phyloP scores from a whole-genome alignment of 1,140 invertebrate species.

The Dreissena polymorpha region DNA sequence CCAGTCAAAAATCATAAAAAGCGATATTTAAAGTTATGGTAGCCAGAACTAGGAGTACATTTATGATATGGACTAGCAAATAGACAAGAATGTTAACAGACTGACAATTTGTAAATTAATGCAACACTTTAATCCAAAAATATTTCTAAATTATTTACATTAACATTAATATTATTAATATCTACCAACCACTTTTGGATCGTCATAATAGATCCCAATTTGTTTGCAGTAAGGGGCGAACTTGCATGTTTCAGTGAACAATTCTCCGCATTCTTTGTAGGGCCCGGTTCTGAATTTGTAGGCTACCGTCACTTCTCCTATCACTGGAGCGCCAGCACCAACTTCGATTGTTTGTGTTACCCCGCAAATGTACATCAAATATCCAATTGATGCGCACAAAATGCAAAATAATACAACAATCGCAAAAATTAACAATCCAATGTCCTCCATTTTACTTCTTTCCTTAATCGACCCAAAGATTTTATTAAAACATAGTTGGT shows the following conservation, averaged over 20 bases:
- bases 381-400: constrained; percentile 26
- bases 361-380: constrained; percentile 25
- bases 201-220: constrained; percentile 80
- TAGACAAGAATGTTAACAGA: too few species aligned
- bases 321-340: constrained; percentile 74
- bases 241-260: constrained; percentile 78
- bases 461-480: too few species aligned
- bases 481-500: too few species aligned
- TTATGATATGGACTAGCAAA: too few species aligned
- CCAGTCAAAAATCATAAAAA: too few species aligned
- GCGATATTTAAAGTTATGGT: too few species aligned
- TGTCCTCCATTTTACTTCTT: constrained; percentile 32
- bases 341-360: constrained; percentile 61
- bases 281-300: constrained; percentile 80
- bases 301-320: constrained; percentile 73
- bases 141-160: too few species aligned
- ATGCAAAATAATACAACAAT: constrained; percentile 39
- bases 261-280: constrained; percentile 77
- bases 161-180: too few species aligned
- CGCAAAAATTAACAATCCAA: constrained; percentile 21
- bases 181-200: constrained; percentile 77
- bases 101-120: too few species aligned
- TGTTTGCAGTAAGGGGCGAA: constrained; percentile 75
- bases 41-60: too few species aligned
- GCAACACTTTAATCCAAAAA: too few species aligned